Base-by-base conservation (phyloP, 37 sponge, comb jelly and placozoan species). In the Haliclona indistincta region DNA sequence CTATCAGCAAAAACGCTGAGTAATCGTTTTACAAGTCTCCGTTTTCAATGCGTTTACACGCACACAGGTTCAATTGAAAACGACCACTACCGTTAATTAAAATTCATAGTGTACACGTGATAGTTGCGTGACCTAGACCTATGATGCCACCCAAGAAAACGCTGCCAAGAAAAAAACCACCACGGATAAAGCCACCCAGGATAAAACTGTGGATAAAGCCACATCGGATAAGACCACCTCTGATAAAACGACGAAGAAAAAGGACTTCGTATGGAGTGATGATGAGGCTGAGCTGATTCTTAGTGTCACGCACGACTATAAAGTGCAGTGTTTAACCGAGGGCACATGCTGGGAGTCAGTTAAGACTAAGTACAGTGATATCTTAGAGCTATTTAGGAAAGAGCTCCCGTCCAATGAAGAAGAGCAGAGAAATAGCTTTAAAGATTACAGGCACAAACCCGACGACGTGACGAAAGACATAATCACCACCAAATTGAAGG, bases 401-500 rank as follows among this genome's bases (percentile, higher is more conserved):
- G 65, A 10, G 15, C 38, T 64, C 34, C 38, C 38, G 38, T 4
- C 34, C 5, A 64, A 37, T 3, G 37, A 10, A 10, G 65, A 64
- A 64, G 65, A 64, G 37, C 39, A 8, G 6, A 10, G 6, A 5
- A 4, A 64, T 3, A 22, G 7, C 7, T 8, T 64, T 4, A 64
- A 64, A 30, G 65, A 64, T 19, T 64, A 64, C 38, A 37, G 39
- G 33, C 65, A 64, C 30, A 10, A 7, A 5, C 33, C 6, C 33
- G 65, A 64, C 34, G 65, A 64, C 10, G 8, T 64, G 15, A 64
- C 65, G 6, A 64, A 64, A 19, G 37, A 64, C 33, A 64, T 64
- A 19, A 8, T 64, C 39, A 32, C 65, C 4, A 64, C 65, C 22
- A 64, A 64, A 19, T 30, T 64, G 6, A 64, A 64, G 38, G 34